phyloP scores from a whole-genome alignment of 1,140 invertebrate genomes.

The Ladona fulva region DNA sequence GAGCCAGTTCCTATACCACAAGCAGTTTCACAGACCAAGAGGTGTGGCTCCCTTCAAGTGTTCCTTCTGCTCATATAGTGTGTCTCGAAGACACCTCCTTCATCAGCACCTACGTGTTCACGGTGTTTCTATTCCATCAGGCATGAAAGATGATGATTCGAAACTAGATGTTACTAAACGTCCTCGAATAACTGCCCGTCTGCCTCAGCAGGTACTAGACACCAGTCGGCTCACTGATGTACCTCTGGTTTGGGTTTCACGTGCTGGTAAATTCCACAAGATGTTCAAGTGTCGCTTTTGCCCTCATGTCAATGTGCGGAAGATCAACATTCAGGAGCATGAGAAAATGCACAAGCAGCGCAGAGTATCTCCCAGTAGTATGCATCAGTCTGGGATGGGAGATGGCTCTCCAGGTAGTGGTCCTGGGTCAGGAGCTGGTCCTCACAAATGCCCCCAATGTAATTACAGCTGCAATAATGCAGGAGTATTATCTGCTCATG shows the following conservation, averaged over 20 bases:
- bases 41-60: constrained; percentile 63
- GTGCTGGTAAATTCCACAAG: constrained; percentile 59
- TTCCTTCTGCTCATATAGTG: constrained; percentile 69
- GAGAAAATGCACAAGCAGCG: constrained; percentile 70
- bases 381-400: background rate
- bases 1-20: constrained; percentile 73
- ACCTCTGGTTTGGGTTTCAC: constrained; percentile 63
- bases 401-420: background rate
- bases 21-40: constrained; percentile 69
- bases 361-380: constrained; percentile 12
- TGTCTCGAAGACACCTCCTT: constrained; percentile 65
- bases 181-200: constrained; percentile 12
- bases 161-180: constrained; percentile 15
- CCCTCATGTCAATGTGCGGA: constrained; percentile 68
- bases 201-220: constrained; percentile 28
- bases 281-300: constrained; percentile 80
- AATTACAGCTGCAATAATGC: constrained; percentile 70
- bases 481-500: constrained; percentile 62
- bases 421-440: constrained; percentile 34
- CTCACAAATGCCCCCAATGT: constrained; percentile 61
- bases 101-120: constrained; percentile 71
- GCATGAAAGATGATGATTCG: constrained; percentile 15
- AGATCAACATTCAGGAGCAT: constrained; percentile 74
- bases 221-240: constrained; percentile 40
- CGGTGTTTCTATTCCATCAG: constrained; percentile 40